phyloP scores from a whole-genome alignment of 2,113 vertebrate genomes.

The Leptobrachium leishanense region DNA sequence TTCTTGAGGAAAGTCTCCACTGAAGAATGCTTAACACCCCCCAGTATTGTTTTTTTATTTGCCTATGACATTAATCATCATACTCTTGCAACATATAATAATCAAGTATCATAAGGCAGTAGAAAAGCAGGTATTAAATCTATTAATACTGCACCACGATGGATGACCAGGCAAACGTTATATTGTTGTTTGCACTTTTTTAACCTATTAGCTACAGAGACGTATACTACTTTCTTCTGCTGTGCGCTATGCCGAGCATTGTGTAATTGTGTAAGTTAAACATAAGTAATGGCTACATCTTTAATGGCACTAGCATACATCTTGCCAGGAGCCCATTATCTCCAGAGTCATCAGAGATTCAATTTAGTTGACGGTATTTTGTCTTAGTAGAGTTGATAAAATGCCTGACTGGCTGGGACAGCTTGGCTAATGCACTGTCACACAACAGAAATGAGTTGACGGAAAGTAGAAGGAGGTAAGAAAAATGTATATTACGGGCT shows the following conservation, averaged over 20 bases:
- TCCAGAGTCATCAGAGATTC: constrained; percentile 53
- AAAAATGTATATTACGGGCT: constrained; percentile 25
- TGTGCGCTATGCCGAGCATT: background rate
- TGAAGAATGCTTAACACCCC: too few species aligned
- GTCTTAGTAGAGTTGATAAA: constrained; percentile 56
- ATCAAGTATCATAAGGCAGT: too few species aligned
- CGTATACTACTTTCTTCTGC: background rate
- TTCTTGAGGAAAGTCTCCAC: too few species aligned
- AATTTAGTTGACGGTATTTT: constrained; percentile 53
- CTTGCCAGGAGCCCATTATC: constrained; percentile 50
- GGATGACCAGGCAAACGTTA: too few species aligned
- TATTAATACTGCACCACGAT: too few species aligned
- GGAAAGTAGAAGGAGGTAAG: constrained; percentile 47
- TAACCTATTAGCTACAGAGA: too few species aligned
- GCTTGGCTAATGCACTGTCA: constrained; percentile 54
- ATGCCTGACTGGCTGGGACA: constrained; percentile 49
- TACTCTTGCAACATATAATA: too few species aligned
- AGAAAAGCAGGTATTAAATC: too few species aligned
- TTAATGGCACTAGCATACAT: constrained; percentile 34
- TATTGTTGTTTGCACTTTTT: too few species aligned
- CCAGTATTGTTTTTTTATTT: too few species aligned
- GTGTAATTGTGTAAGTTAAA: constrained; percentile 6
- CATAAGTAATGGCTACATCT: constrained; percentile 38
- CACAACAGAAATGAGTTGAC: constrained; percentile 42
- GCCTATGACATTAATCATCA: too few species aligned